phyloP scores from a whole-genome alignment of 1,140 invertebrate genomes.

The Saccostrea echinata region DNA sequence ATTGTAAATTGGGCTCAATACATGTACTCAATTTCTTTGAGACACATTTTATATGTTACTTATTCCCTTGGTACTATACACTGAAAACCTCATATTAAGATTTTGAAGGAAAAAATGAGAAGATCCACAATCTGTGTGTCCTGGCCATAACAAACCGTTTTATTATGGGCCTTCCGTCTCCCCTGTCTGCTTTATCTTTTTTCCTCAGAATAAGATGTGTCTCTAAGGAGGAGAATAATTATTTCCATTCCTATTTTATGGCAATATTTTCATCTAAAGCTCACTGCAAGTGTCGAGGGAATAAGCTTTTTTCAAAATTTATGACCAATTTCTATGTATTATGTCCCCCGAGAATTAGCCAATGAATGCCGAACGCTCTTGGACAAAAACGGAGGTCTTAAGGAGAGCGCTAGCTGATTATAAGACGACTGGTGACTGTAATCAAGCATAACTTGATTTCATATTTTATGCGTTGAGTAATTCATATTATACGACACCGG shows the following conservation, averaged over 20 bases:
- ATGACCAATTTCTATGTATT: conserved; percentile 56
- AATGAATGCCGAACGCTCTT: conserved; percentile 7
- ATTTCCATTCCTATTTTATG: conserved; percentile 62
- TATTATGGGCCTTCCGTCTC: conserved; percentile 38
- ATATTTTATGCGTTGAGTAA: conserved; percentile 31
- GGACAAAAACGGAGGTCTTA: conserved; percentile 16
- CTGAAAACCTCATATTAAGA: neutral
- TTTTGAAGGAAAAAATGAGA: neutral
- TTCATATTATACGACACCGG: conserved; percentile 24
- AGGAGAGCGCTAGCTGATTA: neutral
- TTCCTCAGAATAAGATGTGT: conserved; percentile 42
- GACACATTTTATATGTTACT: neutral
- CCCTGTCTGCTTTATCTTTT: conserved; percentile 56
- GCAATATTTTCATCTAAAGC: conserved; percentile 64
- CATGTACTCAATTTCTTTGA: neutral
- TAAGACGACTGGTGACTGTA: neutral
- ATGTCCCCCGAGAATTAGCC: conserved; percentile 49
- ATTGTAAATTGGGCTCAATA: neutral
- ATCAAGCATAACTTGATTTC: conserved; percentile 25
- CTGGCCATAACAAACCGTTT: conserved; percentile 46
- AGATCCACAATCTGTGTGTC: neutral
- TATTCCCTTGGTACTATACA: neutral
- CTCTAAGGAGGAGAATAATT: conserved; percentile 51
- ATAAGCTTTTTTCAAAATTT: conserved; percentile 55
- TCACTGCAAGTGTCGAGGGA: conserved; percentile 52